A percentile compares a stretch with the other conserved stretches of the same genome.
phyloP scores from a whole-genome alignment of 1,140 invertebrate genomes.

The Drosophila obscura region DNA sequence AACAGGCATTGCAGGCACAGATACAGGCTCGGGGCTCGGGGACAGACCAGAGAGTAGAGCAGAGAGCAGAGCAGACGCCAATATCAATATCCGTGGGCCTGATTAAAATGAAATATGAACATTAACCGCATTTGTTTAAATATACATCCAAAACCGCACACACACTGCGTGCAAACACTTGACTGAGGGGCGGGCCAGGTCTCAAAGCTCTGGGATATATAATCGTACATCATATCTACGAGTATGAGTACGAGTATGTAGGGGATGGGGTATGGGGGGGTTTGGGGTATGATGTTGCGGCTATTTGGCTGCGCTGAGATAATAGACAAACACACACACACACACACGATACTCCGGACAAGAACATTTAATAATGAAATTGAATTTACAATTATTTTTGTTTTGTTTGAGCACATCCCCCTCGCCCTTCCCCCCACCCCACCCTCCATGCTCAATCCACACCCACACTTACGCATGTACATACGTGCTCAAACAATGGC shows the following conservation, averaged over 20 bases:
- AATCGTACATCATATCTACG: too few species aligned
- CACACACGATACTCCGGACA: slow-evolving; percentile 54
- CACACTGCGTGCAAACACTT: slow-evolving; percentile 61
- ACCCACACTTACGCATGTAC: slow-evolving; percentile 2
- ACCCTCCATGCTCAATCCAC: background rate
- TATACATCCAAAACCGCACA: slow-evolving; percentile 71
- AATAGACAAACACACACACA: slow-evolving; percentile 65
- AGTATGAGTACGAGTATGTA: slow-evolving; percentile 20
- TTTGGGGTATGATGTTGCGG: slow-evolving; percentile 2
- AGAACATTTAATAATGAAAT: slow-evolving; percentile 78
- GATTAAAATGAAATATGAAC: slow-evolving; percentile 81
- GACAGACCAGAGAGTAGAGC: background rate
- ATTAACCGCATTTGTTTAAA: slow-evolving; percentile 82
- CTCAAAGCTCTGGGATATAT: too few species aligned
- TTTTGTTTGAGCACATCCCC: slow-evolving; percentile 43
- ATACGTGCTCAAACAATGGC: slow-evolving; percentile 55
- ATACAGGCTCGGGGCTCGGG: background rate
- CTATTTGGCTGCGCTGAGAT: slow-evolving; percentile 36
- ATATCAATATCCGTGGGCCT: slow-evolving; percentile 63
- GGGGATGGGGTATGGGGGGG: background rate
- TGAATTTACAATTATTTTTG: slow-evolving; percentile 81
- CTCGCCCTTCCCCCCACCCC: slow-evolving; percentile 7
- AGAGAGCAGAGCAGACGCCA: slow-evolving; percentile 12
- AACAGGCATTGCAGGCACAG: slow-evolving; percentile 37
- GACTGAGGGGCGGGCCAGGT: background rate